Conservation (phyloP, 1,140 invertebrate species). For the Scaptomyza pallida region DNA sequence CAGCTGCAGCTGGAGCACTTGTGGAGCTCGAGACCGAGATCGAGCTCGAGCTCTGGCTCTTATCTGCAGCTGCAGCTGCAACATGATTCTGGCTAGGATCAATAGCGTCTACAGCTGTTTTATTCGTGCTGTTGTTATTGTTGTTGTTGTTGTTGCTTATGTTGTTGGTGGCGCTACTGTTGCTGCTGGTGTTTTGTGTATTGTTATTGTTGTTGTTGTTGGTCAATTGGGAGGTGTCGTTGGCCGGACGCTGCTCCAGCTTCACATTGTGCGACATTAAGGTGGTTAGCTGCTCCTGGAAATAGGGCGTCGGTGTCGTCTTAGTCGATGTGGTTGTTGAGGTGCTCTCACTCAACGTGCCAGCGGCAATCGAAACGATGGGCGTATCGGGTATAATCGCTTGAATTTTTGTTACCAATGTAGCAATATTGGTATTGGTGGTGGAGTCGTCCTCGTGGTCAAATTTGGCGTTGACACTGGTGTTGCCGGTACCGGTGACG, state of each 20-base stretch:
- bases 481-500: slow-evolving; percentile 1
- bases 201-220: background rate
- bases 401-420: slow-evolving; percentile 53
- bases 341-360: slow-evolving; percentile 75
- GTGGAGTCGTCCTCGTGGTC: background rate
- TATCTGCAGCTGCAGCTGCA: slow-evolving; percentile 23
- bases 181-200: slow-evolving; percentile 3
- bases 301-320: slow-evolving; percentile 72
- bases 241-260: slow-evolving; percentile 38
- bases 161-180: background rate
- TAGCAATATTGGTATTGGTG: slow-evolving; percentile 33
- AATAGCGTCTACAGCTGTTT: slow-evolving; percentile 8
- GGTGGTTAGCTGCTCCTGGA: slow-evolving; percentile 56
- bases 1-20: background rate
- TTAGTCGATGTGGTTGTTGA: slow-evolving; percentile 78
- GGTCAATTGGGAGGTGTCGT: slow-evolving; percentile 7
- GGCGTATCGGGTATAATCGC: slow-evolving; percentile 77
- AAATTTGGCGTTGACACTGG: background rate
- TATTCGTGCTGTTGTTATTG: slow-evolving; percentile 1
- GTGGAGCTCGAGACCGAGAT: background rate
- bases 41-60: slow-evolving; percentile 6
- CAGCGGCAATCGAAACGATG: slow-evolving; percentile 78
- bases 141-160: background rate
- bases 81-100: slow-evolving; percentile 45
- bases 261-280: slow-evolving; percentile 62